Base-by-base conservation (phyloP, 2,797 vertebrate genomes). In the Bucorvus abyssinicus region DNA sequence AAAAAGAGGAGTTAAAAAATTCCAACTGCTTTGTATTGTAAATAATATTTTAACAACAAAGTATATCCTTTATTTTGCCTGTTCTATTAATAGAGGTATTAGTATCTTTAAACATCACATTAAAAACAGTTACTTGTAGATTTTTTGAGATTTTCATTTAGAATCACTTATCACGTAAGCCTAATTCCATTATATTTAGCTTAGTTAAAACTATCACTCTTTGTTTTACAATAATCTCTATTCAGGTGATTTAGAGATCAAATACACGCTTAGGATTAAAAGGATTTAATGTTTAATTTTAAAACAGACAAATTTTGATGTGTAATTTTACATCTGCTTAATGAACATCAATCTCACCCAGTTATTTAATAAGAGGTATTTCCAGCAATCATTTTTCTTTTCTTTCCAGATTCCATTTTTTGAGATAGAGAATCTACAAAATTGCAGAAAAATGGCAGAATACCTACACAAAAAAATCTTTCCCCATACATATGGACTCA, bases 381-480 rank as follows among this genome's bases (percentile, higher is more conserved):
- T 82, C 22, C 60, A 82, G 22, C 29, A 92, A 68, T 56, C 9
- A 15, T 77, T 77, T 80, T 67, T 89, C 17, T 81, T 97, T 55
- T 69, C 44, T 71, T 96, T 93, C 55, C 89, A 99, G 99, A 98
- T 99, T 94, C 98, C 99, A 18, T 99, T 97, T 96, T 98, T 98
- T 94, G 99, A 99, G 94, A 96, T 98, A 96, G 98, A 99, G 69
- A 86, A 81, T 68, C 96, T 99, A 36, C 69, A 69, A 4, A 96
- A 78, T 89, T 97, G 95, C 83, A 94, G 50, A 32, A 96, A 98
- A 10, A 71, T 98, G 63, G 98, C 99, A 74, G 97, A 98, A n/a
- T 99, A 99, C 95, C 98, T 99, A 80, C 98, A 99, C 75, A 98
- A 98, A 89, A 99, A 99, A 81, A 97, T 99, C 20, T 99, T 99